Evolutionary conservation across 2,888 invertebrate genomes (phyloP), one percentile per base, ranked within the genome.

Genomic region (Octodonta nipae): DNA sequence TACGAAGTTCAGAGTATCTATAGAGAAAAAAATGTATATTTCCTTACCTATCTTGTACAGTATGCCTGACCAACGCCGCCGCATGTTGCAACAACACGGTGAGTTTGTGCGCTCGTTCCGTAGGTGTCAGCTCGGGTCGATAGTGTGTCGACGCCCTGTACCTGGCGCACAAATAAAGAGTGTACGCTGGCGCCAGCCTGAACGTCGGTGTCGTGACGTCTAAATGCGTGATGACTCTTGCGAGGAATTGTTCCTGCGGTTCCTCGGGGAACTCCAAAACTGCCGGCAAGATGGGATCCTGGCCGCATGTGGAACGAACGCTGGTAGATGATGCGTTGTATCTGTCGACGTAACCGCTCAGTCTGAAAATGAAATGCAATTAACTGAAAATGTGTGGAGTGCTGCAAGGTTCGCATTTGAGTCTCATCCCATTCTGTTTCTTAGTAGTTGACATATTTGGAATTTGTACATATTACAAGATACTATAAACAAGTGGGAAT

Each of bases 141-240:
- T 91, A 92, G 59, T 89, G 89, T 1, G 89, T 89, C 14, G 91
- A 89, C 26, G 95, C 88, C 33, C 92, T 76, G 56, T 92, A 93
- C 56, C 83, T 74, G 38, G 91, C 86, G 46, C 91, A 88, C 55
- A 98, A 71, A 63, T 98, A 98, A 13, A 98, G 72, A 2, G 92
- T 85, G 65, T 96, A 98, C 14, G 95, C 93, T 0, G 96, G 96
- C 1, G 96, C 88, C 40, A 98, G 71, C 57, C 92, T 91, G 67
- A 96, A 96, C 46, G 87, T 85, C 7, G 84, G 84, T 36, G 79
- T 77, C 55, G 81, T 81, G 8, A 88, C 87, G 60, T 89, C 91
- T 44, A 91, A 72, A 45, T 91, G 80, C 17, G 83, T 75, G 54
- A 93, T 79, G 42, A 92, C 82, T 25, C 86, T 79, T 38, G 82